Conservation (phyloP, 2,888 invertebrate genomes). For the Frankliniella fusca region DNA sequence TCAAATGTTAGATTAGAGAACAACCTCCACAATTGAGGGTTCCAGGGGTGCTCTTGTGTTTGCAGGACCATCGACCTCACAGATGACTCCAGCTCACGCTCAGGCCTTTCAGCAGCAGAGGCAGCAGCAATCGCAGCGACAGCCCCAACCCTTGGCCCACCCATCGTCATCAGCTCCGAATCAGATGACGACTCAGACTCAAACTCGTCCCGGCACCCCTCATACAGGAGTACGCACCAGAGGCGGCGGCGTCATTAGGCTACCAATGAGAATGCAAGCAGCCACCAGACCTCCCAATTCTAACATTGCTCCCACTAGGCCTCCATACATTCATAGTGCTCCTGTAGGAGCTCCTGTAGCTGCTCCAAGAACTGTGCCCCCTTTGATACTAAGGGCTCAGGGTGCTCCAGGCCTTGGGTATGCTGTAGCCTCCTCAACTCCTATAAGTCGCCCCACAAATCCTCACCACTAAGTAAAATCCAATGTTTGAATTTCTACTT, state of each 20-base stretch:
- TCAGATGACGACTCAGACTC: not conserved
- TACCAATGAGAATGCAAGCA: not conserved
- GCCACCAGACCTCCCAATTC: not conserved
- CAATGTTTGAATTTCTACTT: not conserved
- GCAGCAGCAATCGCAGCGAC: not conserved
- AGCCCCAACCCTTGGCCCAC: not conserved
- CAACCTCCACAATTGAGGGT: not conserved
- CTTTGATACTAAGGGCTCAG: not conserved
- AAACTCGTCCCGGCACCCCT: not conserved
- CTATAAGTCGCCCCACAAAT: not conserved
- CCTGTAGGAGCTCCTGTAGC: too few relatives aligned
- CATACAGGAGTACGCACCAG: not conserved
- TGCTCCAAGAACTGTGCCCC: not conserved
- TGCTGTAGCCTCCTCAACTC: not conserved
- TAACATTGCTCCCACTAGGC: too few relatives aligned
- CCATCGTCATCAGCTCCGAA: conserved; percentile 13
- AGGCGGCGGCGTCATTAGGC: not conserved
- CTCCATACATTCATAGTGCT: too few relatives aligned
- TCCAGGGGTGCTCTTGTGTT: not conserved
- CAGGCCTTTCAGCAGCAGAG: not conserved
- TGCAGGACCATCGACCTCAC: conserved; percentile 7
- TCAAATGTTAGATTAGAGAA: conserved; percentile 48
- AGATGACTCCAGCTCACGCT: not conserved
- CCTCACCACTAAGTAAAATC: not conserved
- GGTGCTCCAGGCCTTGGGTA: not conserved